A percentile compares a stretch with the other conserved stretches of the same genome.
phyloP scores from a whole-genome alignment of 2,113 vertebrate genomes.

The Passer montanus region DNA sequence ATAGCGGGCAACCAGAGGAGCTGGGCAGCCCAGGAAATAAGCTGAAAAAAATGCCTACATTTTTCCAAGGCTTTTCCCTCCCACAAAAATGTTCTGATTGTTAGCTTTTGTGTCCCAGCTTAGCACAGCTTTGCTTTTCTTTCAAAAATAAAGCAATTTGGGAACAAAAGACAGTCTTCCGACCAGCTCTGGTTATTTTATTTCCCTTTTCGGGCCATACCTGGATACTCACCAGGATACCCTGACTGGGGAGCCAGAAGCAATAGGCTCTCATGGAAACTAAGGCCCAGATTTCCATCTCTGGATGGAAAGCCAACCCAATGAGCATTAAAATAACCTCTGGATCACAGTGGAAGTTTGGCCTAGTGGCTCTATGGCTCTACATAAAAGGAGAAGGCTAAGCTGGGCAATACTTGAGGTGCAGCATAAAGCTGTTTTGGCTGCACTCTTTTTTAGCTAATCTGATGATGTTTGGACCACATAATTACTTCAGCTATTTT shows the following conservation, averaged over 20 bases:
- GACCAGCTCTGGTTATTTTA: not conserved
- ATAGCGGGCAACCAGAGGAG: not conserved
- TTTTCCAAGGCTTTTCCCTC: slow-evolving; percentile 15
- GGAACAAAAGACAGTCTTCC: not conserved
- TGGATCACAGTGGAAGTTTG: not conserved
- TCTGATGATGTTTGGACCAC: not conserved
- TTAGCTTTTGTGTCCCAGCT: not conserved
- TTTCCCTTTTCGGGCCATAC: not conserved
- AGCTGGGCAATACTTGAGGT: not conserved
- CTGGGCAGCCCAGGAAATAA: slow-evolving; percentile 9
- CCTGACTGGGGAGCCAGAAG: not conserved
- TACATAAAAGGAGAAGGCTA: not conserved
- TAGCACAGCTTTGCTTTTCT: not conserved
- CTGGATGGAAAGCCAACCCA: not conserved
- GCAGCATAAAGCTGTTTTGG: not conserved
- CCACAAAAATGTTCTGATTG: slow-evolving; percentile 31
- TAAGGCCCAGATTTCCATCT: not conserved
- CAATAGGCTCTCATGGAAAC: not conserved
- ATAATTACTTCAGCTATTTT: slow-evolving; percentile 8
- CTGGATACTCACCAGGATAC: not conserved
- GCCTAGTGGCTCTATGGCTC: not conserved
- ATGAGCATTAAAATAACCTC: not conserved
- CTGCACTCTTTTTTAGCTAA: not conserved
- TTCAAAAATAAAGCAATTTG: not conserved
- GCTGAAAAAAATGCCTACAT: not conserved